Conservation (phyloP, 1,140 invertebrate species). For the Adelges cooleyi region DNA sequence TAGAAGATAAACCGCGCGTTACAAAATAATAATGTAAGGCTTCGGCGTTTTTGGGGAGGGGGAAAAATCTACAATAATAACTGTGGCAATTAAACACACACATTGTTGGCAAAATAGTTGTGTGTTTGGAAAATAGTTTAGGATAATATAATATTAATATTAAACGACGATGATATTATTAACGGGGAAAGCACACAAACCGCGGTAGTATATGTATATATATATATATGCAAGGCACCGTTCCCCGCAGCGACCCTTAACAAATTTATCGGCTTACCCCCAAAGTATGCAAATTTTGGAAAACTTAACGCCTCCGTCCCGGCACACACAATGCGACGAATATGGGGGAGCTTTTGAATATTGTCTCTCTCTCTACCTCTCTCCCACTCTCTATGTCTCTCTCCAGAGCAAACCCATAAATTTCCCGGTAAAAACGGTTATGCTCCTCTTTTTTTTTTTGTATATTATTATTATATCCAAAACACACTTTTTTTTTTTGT, state of each 20-base stretch:
- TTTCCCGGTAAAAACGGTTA: background rate
- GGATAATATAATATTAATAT: background rate
- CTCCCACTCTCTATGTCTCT: too few species aligned
- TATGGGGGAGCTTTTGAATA: conserved; percentile 6
- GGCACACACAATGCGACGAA: too few species aligned
- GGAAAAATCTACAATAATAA: too few species aligned
- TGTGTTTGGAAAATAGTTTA: conserved; percentile 11
- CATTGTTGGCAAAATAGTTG: too few species aligned
- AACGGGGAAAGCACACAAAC: background rate
- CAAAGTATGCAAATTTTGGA: conserved; percentile 25
- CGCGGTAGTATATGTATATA: too few species aligned
- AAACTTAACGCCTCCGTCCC: conserved; percentile 1
- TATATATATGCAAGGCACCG: too few species aligned
- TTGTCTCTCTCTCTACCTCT: too few species aligned
- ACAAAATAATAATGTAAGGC: too few species aligned
- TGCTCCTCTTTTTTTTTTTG: background rate
- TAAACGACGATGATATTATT: background rate
- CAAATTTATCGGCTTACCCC: conserved; percentile 25
- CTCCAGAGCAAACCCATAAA: conserved; percentile 3
- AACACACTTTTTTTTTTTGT: conserved; percentile 6
- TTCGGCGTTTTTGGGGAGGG: too few species aligned
- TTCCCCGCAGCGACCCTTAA: background rate
- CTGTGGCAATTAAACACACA: too few species aligned
- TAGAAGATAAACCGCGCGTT: too few species aligned
- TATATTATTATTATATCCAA: background rate